Percentiles rank a stretch among this genome's conserved stretches.
Conservation (phyloP, 2,888 invertebrate species). For the Leptopilina myrica region DNA sequence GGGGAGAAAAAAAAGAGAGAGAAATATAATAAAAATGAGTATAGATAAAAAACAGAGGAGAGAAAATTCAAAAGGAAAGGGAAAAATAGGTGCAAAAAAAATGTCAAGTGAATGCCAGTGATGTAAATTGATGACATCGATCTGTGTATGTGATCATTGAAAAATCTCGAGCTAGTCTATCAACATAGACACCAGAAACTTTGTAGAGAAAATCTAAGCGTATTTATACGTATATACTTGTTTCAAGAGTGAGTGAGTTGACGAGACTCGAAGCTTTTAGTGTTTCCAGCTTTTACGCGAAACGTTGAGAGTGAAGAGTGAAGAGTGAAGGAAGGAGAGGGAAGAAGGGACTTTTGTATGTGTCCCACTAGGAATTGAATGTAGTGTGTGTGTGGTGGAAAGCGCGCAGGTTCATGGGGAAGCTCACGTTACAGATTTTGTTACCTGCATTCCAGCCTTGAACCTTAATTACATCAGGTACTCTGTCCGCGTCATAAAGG, state of each 20-base stretch:
- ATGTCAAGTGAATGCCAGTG: not conserved
- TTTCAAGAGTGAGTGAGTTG: conserved; percentile 40
- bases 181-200: conserved; percentile 18
- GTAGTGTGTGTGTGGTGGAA: conserved; percentile 24
- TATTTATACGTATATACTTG: not conserved
- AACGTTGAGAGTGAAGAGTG: not conserved
- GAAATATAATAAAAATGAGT: no score
- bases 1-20: no score
- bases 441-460: conserved; percentile 55
- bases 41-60: no score
- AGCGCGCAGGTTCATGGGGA: conserved; percentile 37
- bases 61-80: no score
- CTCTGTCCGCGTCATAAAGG: conserved; percentile 42
- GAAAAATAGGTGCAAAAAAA: no score
- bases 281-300: conserved; percentile 63
- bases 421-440: conserved; percentile 60
- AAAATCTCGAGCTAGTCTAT: conserved; percentile 3
- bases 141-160: not conserved
- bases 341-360: conserved; percentile 50
- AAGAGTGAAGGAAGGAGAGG: no score
- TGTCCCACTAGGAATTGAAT: conserved; percentile 36
- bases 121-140: conserved; percentile 17
- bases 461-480: conserved; percentile 62
- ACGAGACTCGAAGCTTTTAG: conserved; percentile 60
- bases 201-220: conserved; percentile 25